A percentile compares a stretch with the other conserved stretches of the same genome.
These are phyloP conservation scores for Lateolabrax maculatus DNA, from an alignment of 2,797 vertebrate species.

Conservation along the genomic window DNA sequence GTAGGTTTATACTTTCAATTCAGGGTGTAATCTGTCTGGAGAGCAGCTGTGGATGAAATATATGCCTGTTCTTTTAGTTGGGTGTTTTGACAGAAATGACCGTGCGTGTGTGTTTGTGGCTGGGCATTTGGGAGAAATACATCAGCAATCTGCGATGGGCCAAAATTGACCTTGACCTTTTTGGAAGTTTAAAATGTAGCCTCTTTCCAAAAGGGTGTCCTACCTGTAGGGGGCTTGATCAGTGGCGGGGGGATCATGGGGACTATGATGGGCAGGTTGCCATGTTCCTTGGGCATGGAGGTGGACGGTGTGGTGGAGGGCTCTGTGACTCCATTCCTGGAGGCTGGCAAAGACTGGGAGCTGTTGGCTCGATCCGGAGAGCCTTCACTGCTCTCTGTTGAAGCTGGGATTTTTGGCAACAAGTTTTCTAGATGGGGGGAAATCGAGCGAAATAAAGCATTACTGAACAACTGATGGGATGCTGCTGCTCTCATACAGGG, in stretches of 20 bases:
- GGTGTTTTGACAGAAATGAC: constrained; percentile 5
- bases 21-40: constrained; percentile 11
- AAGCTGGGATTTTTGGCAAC: constrained; percentile 96
- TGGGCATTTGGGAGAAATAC: constrained; percentile 15
- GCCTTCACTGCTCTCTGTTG: constrained; percentile 90
- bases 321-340: constrained; percentile 92
- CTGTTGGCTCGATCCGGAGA: constrained; percentile 94
- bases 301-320: constrained; percentile 87
- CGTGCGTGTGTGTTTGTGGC: constrained; percentile 6
- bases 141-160: constrained; percentile 1
- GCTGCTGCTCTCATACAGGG: no score
- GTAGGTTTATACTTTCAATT: constrained; percentile 37
- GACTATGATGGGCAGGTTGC: constrained; percentile 95
- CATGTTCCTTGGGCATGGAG: constrained; percentile 93
- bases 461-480: constrained; percentile 33
- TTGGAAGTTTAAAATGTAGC: constrained; percentile 28
- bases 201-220: constrained; percentile 43
- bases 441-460: constrained; percentile 39
- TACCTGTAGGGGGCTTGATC: constrained; percentile 99
- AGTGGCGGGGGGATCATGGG: constrained; percentile 97
- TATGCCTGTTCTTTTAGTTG: constrained; percentile 20
- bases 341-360: constrained; percentile 90
- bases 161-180: constrained; percentile 57
- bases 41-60: constrained; percentile 44
- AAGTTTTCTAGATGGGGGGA: constrained; percentile 93